Evolutionary conservation across 2,797 vertebrate genomes (phyloP).

Genomic region (Rousettus madagascariensis): DNA sequence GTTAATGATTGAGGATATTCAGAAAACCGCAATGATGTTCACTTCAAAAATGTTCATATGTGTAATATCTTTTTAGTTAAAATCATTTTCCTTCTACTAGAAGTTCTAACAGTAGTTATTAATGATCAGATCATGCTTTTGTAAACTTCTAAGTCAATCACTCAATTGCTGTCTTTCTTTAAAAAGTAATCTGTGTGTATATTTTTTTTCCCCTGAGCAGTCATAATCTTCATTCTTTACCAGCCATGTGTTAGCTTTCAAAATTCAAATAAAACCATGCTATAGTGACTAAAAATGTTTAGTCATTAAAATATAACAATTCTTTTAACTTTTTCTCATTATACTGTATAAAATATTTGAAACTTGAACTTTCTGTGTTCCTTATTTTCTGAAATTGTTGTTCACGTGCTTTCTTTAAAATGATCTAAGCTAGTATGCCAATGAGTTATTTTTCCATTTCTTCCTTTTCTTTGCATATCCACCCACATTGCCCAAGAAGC

Average conservation of each 20-base stretch:
- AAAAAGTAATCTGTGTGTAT: neutral
- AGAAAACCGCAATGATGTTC: neutral
- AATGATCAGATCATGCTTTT: neutral
- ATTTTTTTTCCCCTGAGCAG: neutral
- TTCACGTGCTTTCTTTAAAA: neutral
- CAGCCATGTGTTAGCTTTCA: neutral
- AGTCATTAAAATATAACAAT: neutral
- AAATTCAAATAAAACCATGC: neutral
- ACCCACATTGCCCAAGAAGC: accelerated
- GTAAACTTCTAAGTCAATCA: neutral
- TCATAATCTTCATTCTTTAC: neutral
- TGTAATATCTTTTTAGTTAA: neutral
- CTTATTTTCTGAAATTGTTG: neutral
- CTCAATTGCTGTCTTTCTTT: neutral
- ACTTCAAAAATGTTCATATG: neutral
- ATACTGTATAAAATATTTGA: neutral
- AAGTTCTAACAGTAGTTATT: neutral
- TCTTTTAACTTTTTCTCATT: neutral
- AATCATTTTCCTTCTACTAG: neutral
- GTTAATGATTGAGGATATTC: neutral
- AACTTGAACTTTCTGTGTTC: neutral
- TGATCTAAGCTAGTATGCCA: neutral
- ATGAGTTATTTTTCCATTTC: neutral
- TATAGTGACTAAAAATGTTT: neutral
- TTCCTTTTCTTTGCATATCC: neutral